phyloP scores from a whole-genome alignment of 2,888 invertebrate species.

The Spilarctia lutea region DNA sequence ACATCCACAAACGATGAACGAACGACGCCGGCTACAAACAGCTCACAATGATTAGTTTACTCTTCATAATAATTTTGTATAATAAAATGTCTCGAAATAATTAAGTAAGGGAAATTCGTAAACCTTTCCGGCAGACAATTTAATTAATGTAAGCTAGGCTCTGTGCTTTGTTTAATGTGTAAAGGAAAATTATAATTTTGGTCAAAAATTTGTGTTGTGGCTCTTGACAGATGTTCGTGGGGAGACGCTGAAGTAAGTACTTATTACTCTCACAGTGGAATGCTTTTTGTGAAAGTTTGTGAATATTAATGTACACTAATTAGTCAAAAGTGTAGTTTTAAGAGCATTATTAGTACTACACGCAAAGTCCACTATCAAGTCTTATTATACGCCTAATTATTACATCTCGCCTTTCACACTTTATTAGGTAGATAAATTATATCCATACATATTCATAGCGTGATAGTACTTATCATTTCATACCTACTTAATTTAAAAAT shows the following conservation, averaged over 20 bases:
- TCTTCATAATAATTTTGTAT: background rate
- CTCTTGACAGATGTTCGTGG: conserved; percentile 13
- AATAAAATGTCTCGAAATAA: background rate
- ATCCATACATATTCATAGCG: background rate
- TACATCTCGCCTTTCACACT: background rate
- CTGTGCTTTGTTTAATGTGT: conserved; percentile 22
- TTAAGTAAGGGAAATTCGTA: conserved; percentile 8
- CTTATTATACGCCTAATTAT: background rate
- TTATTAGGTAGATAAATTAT: background rate
- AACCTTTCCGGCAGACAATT: conserved; percentile 5
- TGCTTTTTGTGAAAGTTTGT: background rate
- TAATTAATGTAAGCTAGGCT: conserved; percentile 22
- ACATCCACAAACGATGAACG: too few relatives aligned
- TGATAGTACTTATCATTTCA: background rate
- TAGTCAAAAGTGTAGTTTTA: background rate
- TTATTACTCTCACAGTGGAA: background rate
- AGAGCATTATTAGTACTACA: background rate
- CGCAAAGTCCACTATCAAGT: background rate
- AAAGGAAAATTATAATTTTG: conserved; percentile 26
- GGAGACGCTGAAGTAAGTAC: background rate
- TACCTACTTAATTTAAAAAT: background rate
- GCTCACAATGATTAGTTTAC: background rate
- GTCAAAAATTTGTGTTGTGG: conserved; percentile 14
- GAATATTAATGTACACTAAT: background rate
- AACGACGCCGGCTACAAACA: background rate